Conservation (phyloP, 2,888 invertebrate species). For the Pyrrhosoma nymphula region DNA sequence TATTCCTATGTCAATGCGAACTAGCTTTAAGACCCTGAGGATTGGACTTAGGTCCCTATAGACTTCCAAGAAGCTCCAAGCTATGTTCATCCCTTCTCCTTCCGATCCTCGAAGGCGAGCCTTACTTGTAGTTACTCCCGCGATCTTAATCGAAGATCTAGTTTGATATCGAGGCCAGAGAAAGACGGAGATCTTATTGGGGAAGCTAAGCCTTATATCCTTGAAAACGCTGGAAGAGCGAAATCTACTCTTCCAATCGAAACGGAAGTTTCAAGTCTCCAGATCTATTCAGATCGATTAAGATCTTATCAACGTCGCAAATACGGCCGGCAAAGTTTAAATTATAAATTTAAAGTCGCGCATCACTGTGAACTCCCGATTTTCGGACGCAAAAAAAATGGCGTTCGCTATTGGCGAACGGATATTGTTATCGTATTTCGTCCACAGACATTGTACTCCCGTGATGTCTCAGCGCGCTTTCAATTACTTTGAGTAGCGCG, state of each 20-base stretch:
- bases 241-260: neutral
- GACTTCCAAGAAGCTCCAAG: neutral
- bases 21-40: too few species aligned
- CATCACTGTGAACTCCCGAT: neutral
- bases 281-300: too few species aligned
- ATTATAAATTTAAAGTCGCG: neutral
- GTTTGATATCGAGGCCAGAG: neutral
- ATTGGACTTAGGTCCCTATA: neutral
- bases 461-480: neutral
- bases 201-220: neutral
- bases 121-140: neutral
- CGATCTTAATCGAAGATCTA: neutral
- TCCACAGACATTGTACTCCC: neutral
- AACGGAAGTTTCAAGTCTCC: neutral
- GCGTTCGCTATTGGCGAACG: neutral
- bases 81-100: neutral
- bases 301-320: neutral
- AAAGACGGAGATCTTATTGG: neutral
- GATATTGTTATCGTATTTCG: neutral
- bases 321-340: neutral
- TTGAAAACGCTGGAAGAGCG: neutral
- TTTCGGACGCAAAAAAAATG: neutral
- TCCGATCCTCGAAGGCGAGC: neutral
- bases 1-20: too few species aligned
- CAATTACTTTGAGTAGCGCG: neutral